phyloP scores from a whole-genome alignment of 2,113 vertebrate genomes.

The Orcinus orca region DNA sequence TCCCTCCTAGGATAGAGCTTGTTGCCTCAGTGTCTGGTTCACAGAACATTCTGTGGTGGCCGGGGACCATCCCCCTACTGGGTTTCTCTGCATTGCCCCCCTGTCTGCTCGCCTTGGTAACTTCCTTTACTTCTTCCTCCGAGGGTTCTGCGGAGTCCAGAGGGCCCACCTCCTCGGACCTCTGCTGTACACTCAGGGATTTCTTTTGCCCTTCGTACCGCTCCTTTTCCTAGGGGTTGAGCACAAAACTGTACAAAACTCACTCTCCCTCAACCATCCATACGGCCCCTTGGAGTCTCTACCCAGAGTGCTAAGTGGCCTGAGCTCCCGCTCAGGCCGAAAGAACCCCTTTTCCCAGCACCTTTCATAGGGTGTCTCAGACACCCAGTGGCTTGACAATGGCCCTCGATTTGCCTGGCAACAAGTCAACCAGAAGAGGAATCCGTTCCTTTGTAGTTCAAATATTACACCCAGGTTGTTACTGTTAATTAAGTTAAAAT shows the following conservation, averaged over 20 bases:
- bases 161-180: slow-evolving; percentile 62
- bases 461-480: background rate
- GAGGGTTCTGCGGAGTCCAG: accelerated
- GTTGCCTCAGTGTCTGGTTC: background rate
- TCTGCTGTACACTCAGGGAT: slow-evolving; percentile 69
- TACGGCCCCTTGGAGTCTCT: too few species aligned
- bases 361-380: background rate
- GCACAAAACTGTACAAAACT: background rate
- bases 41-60: background rate
- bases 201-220: slow-evolving; percentile 76
- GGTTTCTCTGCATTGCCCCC: background rate
- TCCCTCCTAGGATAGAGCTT: background rate
- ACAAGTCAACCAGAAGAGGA: background rate
- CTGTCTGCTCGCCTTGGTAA: slow-evolving; percentile 56
- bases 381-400: background rate
- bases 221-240: slow-evolving; percentile 78
- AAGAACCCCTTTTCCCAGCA: background rate
- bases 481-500: slow-evolving; percentile 74
- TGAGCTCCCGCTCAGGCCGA: background rate
- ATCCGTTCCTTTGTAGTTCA: background rate
- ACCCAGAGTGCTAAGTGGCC: background rate
- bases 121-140: background rate
- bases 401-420: background rate
- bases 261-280: accelerated
- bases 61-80: accelerated